These are phyloP conservation scores for Neodontobutis hainanensis DNA, from an alignment of 2,113 vertebrate genomes.

Conservation along the genomic window DNA sequence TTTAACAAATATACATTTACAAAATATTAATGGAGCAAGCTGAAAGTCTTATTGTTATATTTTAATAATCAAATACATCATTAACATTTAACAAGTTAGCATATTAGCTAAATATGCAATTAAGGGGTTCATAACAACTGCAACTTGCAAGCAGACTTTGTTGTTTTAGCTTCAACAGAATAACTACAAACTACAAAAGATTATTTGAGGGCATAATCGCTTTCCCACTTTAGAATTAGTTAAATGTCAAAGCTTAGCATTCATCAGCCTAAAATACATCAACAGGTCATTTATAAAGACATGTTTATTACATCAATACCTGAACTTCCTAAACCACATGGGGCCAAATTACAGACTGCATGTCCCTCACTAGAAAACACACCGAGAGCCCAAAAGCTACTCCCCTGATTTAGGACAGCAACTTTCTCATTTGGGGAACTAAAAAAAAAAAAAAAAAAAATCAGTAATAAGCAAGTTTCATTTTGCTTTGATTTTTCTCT, in stretches of 20 bases:
- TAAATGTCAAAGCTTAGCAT: not conserved
- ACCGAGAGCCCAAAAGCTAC: not conserved
- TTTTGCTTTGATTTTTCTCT: not conserved
- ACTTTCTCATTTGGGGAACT: not conserved
- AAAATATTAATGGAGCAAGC: too few species aligned
- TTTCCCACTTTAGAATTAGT: too few species aligned
- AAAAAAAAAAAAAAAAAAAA: not conserved
- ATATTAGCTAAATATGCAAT: too few species aligned
- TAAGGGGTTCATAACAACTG: too few species aligned
- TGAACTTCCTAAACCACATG: not conserved
- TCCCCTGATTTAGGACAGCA: not conserved
- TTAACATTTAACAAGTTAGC: too few species aligned
- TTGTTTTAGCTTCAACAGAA: too few species aligned
- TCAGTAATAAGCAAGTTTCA: not conserved
- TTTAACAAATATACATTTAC: too few species aligned
- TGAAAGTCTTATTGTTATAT: too few species aligned
- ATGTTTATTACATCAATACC: not conserved
- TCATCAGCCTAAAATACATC: slow-evolving; percentile 4
- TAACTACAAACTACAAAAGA: not conserved
- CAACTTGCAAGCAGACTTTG: too few species aligned
- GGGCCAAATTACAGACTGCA: not conserved
- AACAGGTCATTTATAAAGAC: slow-evolving; percentile 27
- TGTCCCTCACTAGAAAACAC: not conserved
- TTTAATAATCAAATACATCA: too few species aligned
- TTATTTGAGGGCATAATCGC: too few species aligned